Evolutionary conservation across 2,888 invertebrate genomes (phyloP).

Genomic region (Eumacrocentrus americanus): DNA sequence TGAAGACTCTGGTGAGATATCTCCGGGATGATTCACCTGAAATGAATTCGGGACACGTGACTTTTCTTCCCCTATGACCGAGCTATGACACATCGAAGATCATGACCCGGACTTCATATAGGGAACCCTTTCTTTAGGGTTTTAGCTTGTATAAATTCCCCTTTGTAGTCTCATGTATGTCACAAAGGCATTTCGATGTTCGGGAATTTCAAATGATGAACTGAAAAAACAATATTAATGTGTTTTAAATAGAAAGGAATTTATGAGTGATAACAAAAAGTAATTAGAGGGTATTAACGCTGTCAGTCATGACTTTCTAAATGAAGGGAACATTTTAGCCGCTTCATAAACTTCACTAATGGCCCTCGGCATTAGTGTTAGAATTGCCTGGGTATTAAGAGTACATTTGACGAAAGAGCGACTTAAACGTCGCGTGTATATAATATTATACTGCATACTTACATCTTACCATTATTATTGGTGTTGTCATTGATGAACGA

Average conservation of each 20-base stretch:
- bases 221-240: neutral
- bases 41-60: constrained; percentile 26
- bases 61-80: constrained; percentile 14
- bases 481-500: neutral
- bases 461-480: too few relatives aligned
- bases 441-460: too few relatives aligned
- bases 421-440: neutral
- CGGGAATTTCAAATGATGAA: too few relatives aligned
- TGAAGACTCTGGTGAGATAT: constrained; percentile 20
- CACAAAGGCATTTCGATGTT: too few relatives aligned
- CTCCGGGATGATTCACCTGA: constrained; percentile 31
- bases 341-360: constrained; percentile 9
- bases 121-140: constrained; percentile 12
- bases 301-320: neutral
- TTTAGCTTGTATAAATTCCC: too few relatives aligned
- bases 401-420: neutral
- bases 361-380: too few relatives aligned
- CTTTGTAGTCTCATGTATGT: too few relatives aligned
- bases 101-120: constrained; percentile 22
- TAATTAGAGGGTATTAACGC: neutral
- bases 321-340: neutral
- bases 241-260: neutral
- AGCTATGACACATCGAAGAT: constrained; percentile 23
- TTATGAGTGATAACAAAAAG: neutral
- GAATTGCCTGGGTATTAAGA: neutral